Evolutionary conservation across 1,140 invertebrate species (phyloP), one percentile per base, ranked within the genome.

Genomic region (Drosophila carrolli): DNA sequence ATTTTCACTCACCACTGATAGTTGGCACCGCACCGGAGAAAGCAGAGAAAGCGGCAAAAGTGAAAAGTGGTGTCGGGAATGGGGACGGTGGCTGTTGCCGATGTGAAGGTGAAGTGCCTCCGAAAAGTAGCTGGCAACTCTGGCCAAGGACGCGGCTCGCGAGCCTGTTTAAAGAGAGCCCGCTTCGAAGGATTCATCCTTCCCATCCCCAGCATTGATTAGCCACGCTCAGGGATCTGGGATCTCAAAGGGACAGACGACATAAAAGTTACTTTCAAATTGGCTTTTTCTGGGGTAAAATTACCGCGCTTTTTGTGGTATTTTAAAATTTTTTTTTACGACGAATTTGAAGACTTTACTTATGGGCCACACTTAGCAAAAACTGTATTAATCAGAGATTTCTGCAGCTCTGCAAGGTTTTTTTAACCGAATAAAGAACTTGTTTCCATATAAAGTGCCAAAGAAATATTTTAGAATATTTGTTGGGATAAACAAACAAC

Each of bases 1-100:
- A 88, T 81, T 89, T 89, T 89, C 58, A 78, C 77, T 89, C 80
- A 89, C 77, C 80, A 66, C 84, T 88, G 82, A 86, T 86, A 86
- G 79, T 76, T 83, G 82, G 57, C 53, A 60, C 54, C 54, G 43
- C 29, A 59, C 14, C 40, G 55, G 23, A 43, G 75, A 70, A 70
- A 59, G 73, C 57, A 13, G 53, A 46, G 40, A 53, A 41, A 40
- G 66, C 23, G 62, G 19, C 27, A 48, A 62, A 60, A 63, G 55
- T 60, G 41, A 59, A 67, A 56, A 67, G 50, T 9, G 29, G 16
- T 19, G 19, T 29, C 29, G 27, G 41, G 53, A 23, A 23, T 23
- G 23, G 23, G 23, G 23, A 23, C 23, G 23, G 23, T 23, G 23
- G 23, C 23, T 23, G 23, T 23, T 23, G 14, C 14, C 50, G 50